Evolutionary conservation across 2,113 vertebrate species (phyloP).

Genomic region (Ptilorrhoa leucosticta): DNA sequence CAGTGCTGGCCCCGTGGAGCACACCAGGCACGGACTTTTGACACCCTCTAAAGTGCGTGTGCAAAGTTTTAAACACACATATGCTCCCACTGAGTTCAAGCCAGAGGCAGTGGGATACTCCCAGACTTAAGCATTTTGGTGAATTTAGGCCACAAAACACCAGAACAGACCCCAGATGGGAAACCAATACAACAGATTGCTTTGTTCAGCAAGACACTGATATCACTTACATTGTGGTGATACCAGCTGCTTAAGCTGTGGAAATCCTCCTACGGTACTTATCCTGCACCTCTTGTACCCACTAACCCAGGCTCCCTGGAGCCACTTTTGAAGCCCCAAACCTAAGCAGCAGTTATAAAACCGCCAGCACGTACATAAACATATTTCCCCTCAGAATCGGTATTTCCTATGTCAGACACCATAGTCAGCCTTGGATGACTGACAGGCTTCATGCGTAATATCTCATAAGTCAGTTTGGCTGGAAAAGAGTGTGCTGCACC

Average conservation of each 20-base stretch:
- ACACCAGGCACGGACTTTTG: not conserved
- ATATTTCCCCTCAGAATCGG: not conserved
- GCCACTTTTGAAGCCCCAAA: not conserved
- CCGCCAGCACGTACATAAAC: not conserved
- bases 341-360: not conserved
- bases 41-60: not conserved
- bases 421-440: not conserved
- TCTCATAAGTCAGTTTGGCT: not conserved
- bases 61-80: not conserved
- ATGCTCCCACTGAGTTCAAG: not conserved
- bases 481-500: not conserved
- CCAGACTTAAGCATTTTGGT: not conserved
- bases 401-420: not conserved
- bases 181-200: not conserved
- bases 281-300: not conserved
- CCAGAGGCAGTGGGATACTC: not conserved
- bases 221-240: not conserved
- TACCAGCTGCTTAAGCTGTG: not conserved
- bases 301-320: not conserved
- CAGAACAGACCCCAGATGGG: not conserved
- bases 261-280: not conserved
- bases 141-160: not conserved
- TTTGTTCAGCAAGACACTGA: conserved; percentile 8
- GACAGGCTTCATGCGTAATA: not conserved
- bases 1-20: not conserved